These are phyloP conservation scores for Limnodromus scolopaceus DNA, from an alignment of 2,797 vertebrate species.

Conservation along the genomic window DNA sequence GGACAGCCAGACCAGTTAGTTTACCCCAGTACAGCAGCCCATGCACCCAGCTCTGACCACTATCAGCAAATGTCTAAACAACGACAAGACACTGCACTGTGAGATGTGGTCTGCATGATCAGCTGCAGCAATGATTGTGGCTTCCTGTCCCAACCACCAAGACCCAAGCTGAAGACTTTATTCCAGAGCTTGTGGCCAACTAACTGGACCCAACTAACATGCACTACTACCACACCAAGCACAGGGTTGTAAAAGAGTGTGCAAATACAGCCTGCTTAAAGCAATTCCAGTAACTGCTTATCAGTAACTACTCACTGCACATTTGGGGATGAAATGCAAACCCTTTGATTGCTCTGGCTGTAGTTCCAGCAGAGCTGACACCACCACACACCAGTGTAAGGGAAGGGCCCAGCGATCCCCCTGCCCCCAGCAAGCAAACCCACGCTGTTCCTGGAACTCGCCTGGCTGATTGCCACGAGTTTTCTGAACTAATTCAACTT, in stretches of 20 bases:
- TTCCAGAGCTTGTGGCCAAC: neutral
- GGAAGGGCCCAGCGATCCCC: neutral
- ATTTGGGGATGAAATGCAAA: neutral
- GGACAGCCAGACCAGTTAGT: neutral
- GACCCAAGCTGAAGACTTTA: neutral
- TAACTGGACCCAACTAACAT: neutral
- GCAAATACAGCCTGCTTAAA: neutral
- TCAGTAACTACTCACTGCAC: neutral
- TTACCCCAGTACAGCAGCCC: neutral
- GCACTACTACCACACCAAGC: neutral
- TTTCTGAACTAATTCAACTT: neutral
- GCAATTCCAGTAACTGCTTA: neutral
- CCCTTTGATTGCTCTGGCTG: neutral
- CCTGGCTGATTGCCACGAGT: neutral
- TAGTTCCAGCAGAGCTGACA: neutral
- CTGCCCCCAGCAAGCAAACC: neutral
- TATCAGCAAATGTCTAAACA: neutral
- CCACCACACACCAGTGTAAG: fast-evolving
- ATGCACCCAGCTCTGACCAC: neutral
- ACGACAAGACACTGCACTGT: neutral
- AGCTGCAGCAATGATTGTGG: neutral
- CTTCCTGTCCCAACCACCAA: slow-evolving; percentile 5
- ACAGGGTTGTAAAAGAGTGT: fast-evolving
- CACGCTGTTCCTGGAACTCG: neutral
- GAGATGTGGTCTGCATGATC: neutral